phyloP scores from a whole-genome alignment of 2,888 invertebrate genomes.

The Chrysomela aeneicollis region DNA sequence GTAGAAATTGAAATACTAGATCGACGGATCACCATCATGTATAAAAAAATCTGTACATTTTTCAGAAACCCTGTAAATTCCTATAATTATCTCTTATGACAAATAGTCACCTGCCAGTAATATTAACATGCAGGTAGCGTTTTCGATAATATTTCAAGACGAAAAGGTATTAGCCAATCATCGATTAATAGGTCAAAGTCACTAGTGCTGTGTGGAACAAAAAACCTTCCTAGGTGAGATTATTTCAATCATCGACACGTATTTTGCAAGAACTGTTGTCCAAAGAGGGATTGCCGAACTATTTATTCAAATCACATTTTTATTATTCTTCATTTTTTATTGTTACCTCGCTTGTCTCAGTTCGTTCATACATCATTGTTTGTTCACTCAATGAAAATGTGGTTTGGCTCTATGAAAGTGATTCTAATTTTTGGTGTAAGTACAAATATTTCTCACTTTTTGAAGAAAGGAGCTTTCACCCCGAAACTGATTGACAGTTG shows the following conservation, averaged over 20 bases:
- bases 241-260: conserved; percentile 20
- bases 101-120: not conserved
- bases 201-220: conserved; percentile 8
- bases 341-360: conserved; percentile 10
- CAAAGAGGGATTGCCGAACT: conserved; percentile 37
- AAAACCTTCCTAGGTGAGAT: conserved; percentile 25
- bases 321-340: conserved; percentile 27
- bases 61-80: too few relatives aligned
- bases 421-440: conserved; percentile 15
- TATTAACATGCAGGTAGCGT: conserved; percentile 23
- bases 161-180: not conserved
- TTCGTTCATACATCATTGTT: conserved; percentile 8
- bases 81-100: too few relatives aligned
- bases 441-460: not conserved
- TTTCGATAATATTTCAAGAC: conserved; percentile 6
- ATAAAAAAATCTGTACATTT: too few relatives aligned
- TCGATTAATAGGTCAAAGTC: conserved; percentile 26
- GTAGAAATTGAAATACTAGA: too few relatives aligned
- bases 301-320: conserved; percentile 37
- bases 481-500: not conserved
- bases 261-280: conserved; percentile 25
- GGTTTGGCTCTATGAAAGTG: not conserved
- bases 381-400: conserved; percentile 1
- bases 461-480: not conserved
- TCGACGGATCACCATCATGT: too few relatives aligned